Conservation (phyloP, 2,113 vertebrate species). For the Catharus minimus region DNA sequence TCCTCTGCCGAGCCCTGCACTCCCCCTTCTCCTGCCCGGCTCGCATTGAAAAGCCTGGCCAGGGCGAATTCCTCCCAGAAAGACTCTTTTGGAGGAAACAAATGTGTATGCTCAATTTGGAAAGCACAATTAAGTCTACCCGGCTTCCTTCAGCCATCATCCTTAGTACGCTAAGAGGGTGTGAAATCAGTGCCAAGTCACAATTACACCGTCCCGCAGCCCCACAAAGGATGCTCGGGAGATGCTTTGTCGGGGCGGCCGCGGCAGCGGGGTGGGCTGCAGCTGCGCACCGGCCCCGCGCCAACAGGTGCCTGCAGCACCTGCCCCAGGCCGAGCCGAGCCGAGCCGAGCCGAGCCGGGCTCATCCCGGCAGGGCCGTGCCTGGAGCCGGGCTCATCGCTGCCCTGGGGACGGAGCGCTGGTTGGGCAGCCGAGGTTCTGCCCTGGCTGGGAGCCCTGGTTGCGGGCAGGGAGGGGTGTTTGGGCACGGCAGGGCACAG, state of each 20-base stretch:
- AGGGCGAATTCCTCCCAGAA: constrained; percentile 55
- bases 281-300: constrained; percentile 48
- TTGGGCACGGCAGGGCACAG: accelerated
- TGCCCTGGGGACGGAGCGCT: accelerated
- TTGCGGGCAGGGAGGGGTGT: neutral
- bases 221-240: constrained; percentile 73
- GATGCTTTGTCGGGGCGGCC: constrained; percentile 62
- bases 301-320: constrained; percentile 78
- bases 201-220: constrained; percentile 50
- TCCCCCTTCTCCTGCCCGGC: constrained; percentile 1
- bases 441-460: neutral
- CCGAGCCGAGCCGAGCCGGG: neutral
- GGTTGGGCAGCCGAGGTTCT: accelerated
- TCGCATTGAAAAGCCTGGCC: constrained; percentile 43
- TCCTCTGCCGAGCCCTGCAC: neutral
- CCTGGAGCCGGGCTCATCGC: neutral
- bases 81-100: constrained; percentile 62
- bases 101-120: constrained; percentile 64
- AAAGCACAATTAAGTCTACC: constrained; percentile 66
- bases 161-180: constrained; percentile 68
- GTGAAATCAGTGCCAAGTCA: constrained; percentile 81
- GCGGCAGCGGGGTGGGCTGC: constrained; percentile 31
- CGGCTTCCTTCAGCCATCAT: constrained; percentile 60
- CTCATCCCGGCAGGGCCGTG: neutral
- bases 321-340: constrained; percentile 35